Conservation (phyloP, 2,797 vertebrate genomes). For the Acrossocheilus wenchowensis region DNA sequence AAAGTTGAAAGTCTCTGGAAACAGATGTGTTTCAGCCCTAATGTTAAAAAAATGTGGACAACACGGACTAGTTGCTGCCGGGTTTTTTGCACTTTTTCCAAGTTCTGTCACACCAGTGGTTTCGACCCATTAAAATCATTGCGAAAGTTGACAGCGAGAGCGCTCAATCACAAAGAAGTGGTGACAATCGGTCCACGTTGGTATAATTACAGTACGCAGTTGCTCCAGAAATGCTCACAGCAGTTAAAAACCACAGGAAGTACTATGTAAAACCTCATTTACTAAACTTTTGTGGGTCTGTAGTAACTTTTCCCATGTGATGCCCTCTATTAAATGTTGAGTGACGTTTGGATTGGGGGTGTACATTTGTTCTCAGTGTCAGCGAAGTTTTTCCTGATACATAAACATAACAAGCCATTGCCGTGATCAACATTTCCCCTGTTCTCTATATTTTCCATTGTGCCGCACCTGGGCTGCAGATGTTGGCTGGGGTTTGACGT, state of each 20-base stretch:
- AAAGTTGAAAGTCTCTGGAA: constrained; percentile 37
- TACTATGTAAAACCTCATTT: constrained; percentile 6
- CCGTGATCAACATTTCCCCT: constrained; percentile 33
- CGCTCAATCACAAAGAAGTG: neutral
- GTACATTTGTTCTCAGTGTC: constrained; percentile 32
- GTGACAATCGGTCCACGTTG: constrained; percentile 29
- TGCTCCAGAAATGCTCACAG: constrained; percentile 32
- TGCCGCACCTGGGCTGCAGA: constrained; percentile 63
- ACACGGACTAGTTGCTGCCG: constrained; percentile 11
- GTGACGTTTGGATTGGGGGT: constrained; percentile 23
- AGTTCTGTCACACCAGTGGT: constrained; percentile 9
- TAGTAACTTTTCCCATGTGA: constrained; percentile 33
- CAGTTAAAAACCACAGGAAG: constrained; percentile 37
- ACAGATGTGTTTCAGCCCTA: constrained; percentile 45
- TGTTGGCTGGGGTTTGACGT: constrained; percentile 68
- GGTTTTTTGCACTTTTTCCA: constrained; percentile 30
- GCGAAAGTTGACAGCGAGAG: neutral
- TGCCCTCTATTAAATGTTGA: constrained; percentile 31
- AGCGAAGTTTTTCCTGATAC: constrained; percentile 33
- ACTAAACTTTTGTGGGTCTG: constrained; percentile 12
- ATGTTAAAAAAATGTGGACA: constrained; percentile 26
- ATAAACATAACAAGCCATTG: constrained; percentile 44
- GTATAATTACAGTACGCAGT: constrained; percentile 18
- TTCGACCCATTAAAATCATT: constrained; percentile 30
- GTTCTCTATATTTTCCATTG: constrained; percentile 46